Conservation (phyloP, 2,888 invertebrate species). For the Terebella lapidaria region DNA sequence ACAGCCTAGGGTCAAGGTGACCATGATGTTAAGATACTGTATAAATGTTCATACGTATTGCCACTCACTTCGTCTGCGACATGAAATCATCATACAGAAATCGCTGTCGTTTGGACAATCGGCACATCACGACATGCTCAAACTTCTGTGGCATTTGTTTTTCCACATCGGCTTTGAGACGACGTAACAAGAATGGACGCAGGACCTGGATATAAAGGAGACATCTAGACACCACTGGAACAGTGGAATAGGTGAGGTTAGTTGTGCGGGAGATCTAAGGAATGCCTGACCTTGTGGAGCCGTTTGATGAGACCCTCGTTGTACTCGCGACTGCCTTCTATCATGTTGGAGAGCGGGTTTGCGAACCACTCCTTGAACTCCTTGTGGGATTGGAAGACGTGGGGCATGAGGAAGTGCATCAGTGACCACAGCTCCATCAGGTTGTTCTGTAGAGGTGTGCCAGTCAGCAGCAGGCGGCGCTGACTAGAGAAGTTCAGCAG, state of each 20-base stretch:
- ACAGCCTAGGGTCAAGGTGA: neutral
- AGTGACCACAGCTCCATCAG: constrained; percentile 97
- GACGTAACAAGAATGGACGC: constrained; percentile 88
- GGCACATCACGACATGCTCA: constrained; percentile 52
- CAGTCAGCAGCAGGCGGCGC: constrained; percentile 72
- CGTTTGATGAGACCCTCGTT: constrained; percentile 83
- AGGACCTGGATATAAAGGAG: constrained; percentile 63
- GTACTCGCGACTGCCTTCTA: constrained; percentile 85
- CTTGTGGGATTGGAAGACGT: constrained; percentile 72
- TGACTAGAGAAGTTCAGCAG: constrained; percentile 93
- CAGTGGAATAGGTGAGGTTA: no score
- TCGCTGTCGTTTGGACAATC: constrained; percentile 87
- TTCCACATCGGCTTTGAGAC: constrained; percentile 98
- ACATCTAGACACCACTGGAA: neutral
- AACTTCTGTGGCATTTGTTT: constrained; percentile 93
- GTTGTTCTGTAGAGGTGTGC: constrained; percentile 96
- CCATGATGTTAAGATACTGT: no score
- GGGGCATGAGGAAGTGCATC: constrained; percentile 96
- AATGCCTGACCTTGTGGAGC: constrained; percentile 82
- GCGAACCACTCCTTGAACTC: constrained; percentile 97
- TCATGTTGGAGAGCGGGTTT: constrained; percentile 93
- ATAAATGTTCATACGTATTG: neutral
- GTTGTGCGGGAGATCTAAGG: no score
- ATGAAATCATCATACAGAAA: constrained; percentile 99
- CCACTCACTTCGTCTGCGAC: constrained; percentile 74